Base-by-base conservation (phyloP, 1,140 invertebrate species). In the Leptonema lineaticorne region DNA sequence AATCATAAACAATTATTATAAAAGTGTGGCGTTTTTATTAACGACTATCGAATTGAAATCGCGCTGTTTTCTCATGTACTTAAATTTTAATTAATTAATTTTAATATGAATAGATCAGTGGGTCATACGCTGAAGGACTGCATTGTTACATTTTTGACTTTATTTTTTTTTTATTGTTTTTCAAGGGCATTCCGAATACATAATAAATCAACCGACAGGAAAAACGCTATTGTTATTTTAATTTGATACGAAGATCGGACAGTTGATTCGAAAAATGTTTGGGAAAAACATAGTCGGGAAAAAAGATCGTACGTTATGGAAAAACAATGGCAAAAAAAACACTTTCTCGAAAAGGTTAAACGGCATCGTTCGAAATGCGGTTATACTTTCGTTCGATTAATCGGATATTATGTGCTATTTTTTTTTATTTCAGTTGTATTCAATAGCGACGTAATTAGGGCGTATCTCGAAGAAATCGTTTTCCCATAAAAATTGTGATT, bases 261-360 rank as follows among this genome's bases (percentile, higher is more conserved):
- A 53, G 27, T 53, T 53, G 50, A 53, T 53, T 26, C 50, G 50
- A 26, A 53, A n/a, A 41, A 26, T 14, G 50, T 24, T 9, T 53
- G 50, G 27, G 50, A 53, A 53, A 53, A 4, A 8, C 37, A 14
- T 41, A 14, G 16, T 14, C 46, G 46, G n/a, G 46, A 11, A 2
- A 20, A 14, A 53, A 53, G 27, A 26, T 53, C 20, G 50, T n/a
- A n/a, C n/a, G n/a, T n/a, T n/a, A n/a, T n/a, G n/a, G n/a, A n/a
- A n/a, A 53, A 53, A 53, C 50, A 53, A 53, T 53, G 22, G 37
- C n/a, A n/a, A n/a, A 33, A 33, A 33, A 11, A 53, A 26, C 50
- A 53, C 50, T 53, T 53, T 53, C 50, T 22, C 50, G 46, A 48
- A 53, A 53, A 53, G 50, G 50, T 53, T 26, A 53, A 53, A 53